phyloP scores from a whole-genome alignment of 1,140 invertebrate species.

The Philaenus spumarius region DNA sequence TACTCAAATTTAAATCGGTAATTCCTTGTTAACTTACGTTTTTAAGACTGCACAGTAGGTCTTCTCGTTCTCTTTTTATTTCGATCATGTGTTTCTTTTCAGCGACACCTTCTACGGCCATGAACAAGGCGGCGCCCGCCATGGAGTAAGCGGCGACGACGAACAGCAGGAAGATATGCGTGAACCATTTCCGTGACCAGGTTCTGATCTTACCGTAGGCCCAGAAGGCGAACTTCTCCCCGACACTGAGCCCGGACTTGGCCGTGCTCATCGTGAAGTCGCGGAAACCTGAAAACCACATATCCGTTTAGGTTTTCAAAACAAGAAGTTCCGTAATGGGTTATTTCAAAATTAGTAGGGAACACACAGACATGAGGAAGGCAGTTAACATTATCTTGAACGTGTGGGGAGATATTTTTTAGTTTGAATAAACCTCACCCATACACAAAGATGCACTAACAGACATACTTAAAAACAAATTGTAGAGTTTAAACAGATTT shows the following conservation, averaged over 20 bases:
- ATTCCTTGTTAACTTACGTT: too few relatives aligned
- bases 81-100: slow-evolving; percentile 47
- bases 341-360: background rate
- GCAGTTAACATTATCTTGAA: too few relatives aligned
- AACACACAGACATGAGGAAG: too few relatives aligned
- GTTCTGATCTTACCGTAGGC: slow-evolving; percentile 65
- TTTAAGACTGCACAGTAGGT: too few relatives aligned
- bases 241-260: slow-evolving; percentile 69
- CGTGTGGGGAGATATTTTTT: too few relatives aligned
- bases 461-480: too few relatives aligned
- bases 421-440: too few relatives aligned
- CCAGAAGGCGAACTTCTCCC: slow-evolving; percentile 73
- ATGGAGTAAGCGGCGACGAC: slow-evolving; percentile 69
- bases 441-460: too few relatives aligned
- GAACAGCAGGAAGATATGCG: slow-evolving; percentile 74
- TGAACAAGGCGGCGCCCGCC: slow-evolving; percentile 69
- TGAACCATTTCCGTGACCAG: slow-evolving; percentile 78
- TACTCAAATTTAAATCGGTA: too few relatives aligned
- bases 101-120: slow-evolving; percentile 58
- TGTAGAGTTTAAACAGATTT: too few relatives aligned
- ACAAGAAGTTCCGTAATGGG: background rate
- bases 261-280: slow-evolving; percentile 62
- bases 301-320: too few relatives aligned
- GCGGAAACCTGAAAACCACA: slow-evolving; percentile 43
- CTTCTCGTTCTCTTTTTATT: slow-evolving; percentile 42